A percentile compares a stretch with the other conserved stretches of the same genome.
These are phyloP conservation scores for Cyanoderma ruficeps DNA, from an alignment of 2,113 vertebrate genomes.

Conservation along the genomic window DNA sequence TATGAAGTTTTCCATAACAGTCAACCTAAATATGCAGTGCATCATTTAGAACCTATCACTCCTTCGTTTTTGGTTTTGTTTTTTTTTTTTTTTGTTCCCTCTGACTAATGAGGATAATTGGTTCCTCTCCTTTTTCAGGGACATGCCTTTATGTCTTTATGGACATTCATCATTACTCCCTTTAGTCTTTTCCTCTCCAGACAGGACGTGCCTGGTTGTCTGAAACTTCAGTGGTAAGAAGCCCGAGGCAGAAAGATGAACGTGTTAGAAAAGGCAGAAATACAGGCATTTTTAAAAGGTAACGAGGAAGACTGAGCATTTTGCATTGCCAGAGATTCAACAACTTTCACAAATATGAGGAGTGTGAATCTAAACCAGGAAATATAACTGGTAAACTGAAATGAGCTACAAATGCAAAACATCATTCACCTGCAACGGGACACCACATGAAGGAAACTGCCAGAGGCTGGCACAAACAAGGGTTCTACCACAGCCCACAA, in stretches of 20 bases:
- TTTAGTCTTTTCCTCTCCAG: constrained; percentile 59
- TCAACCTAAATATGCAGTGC: constrained; percentile 47
- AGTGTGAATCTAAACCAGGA: neutral
- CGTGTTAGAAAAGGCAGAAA: neutral
- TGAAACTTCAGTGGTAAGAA: constrained; percentile 4
- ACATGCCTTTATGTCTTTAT: constrained; percentile 49
- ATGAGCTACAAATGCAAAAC: neutral
- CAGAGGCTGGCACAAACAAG: neutral
- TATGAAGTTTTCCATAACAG: constrained; percentile 48
- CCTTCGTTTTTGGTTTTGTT: too few species aligned
- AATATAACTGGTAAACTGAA: neutral
- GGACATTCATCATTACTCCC: constrained; percentile 56
- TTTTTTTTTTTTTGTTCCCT: neutral
- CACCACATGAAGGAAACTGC: neutral
- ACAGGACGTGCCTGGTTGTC: constrained; percentile 40
- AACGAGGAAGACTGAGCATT: neutral
- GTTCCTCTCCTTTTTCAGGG: constrained; percentile 53
- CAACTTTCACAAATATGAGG: neutral
- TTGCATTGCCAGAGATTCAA: neutral
- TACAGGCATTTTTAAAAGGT: neutral
- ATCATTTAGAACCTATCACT: constrained; percentile 24
- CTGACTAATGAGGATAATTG: constrained; percentile 64
- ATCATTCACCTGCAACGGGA: too few species aligned
- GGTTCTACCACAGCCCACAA: neutral
- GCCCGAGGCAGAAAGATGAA: constrained; percentile 38